Evolutionary conservation across 2,797 vertebrate species (phyloP), one percentile per base, ranked within the genome.

Genomic region (Microcaecilia unicolor): DNA sequence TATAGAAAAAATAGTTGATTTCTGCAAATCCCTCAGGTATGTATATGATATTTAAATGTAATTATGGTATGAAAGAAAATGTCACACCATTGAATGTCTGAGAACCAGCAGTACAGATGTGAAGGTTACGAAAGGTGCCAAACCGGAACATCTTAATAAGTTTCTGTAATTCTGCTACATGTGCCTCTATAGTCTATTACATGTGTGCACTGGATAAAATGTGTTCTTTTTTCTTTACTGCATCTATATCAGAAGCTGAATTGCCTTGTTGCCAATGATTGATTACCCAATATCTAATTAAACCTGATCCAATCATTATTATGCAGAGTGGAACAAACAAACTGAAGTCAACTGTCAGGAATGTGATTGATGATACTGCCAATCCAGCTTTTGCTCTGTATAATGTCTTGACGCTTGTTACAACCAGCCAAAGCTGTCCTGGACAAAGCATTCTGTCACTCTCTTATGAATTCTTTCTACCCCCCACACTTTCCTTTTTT

Each of bases 211-310:
- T 25, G 61, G 70, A 70, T 34, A 64, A 64, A 58, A 55, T 67
- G 61, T 58, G 54, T 67, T 51, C 48, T 47, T 38, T 23, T 28
- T 1, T 10, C 41, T 59, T 64, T 42, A 51, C 69, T 44, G 51
- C 53, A 68, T 67, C 69, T 62, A 62, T 68, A 84, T 80, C 85
- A 79, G 84, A 81, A 82, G 87, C 89, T 79, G 82, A 78, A 85
- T 61, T 88, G 88, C 85, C 94, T 98, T 62, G 89, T 97, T 97
- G 93, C 93, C 93, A 94, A 93, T 97, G 94, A 99, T 97, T 97
- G 94, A 99, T 99, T 83, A 97, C 91, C 91, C 89, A 92, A 93
- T 96, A 95, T 93, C 93, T 98, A 97, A 99, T 99, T 99, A 98
- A 95, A 93, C 87, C 84, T 88, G 92, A 99, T 98, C 87, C 88